Evolutionary conservation across 1,140 invertebrate genomes (phyloP).

Genomic region (Schlechtendalia chinensis): DNA sequence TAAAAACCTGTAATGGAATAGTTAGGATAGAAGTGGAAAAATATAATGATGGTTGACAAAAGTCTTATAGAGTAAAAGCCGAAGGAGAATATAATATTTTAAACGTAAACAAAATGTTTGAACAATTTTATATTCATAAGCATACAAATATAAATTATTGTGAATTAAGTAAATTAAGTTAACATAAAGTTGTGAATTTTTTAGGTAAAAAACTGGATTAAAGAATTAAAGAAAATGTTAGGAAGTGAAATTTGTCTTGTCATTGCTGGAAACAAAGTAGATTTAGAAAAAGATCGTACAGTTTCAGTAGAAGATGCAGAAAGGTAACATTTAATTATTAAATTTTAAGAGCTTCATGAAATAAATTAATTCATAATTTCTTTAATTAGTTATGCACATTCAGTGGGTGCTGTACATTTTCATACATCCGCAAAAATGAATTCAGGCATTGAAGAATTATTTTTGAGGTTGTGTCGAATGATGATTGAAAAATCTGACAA

Average conservation of each 20-base stretch:
- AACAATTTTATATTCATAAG: too few species aligned
- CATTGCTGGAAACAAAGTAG: slow-evolving; percentile 97
- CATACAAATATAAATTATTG: too few species aligned
- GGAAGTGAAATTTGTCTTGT: slow-evolving; percentile 87
- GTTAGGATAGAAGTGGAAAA: too few species aligned
- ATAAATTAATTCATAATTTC: slow-evolving; percentile 48
- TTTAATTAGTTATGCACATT: slow-evolving; percentile 75
- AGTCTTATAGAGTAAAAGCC: too few species aligned
- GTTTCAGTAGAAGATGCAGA: slow-evolving; percentile 83
- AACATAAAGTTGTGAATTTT: slow-evolving; percentile 53
- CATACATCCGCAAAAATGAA: slow-evolving; percentile 95
- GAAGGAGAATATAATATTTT: too few species aligned
- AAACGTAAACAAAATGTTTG: too few species aligned
- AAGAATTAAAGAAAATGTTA: slow-evolving; percentile 94
- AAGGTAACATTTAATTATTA: slow-evolving; percentile 65
- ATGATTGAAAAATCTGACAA: slow-evolving; percentile 64
- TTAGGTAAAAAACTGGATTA: slow-evolving; percentile 97
- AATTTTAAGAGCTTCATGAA: slow-evolving; percentile 23
- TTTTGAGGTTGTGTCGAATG: slow-evolving; percentile 76
- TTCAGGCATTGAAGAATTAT: slow-evolving; percentile 89
- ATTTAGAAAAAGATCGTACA: slow-evolving; percentile 87
- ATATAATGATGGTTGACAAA: too few species aligned
- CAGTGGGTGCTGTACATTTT: slow-evolving; percentile 91
- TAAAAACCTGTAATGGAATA: too few species aligned
- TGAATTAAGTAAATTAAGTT: too few species aligned